These are phyloP conservation scores for Opisthograptis luteolata DNA, from an alignment of 2,888 invertebrate species.

Conservation along the genomic window DNA sequence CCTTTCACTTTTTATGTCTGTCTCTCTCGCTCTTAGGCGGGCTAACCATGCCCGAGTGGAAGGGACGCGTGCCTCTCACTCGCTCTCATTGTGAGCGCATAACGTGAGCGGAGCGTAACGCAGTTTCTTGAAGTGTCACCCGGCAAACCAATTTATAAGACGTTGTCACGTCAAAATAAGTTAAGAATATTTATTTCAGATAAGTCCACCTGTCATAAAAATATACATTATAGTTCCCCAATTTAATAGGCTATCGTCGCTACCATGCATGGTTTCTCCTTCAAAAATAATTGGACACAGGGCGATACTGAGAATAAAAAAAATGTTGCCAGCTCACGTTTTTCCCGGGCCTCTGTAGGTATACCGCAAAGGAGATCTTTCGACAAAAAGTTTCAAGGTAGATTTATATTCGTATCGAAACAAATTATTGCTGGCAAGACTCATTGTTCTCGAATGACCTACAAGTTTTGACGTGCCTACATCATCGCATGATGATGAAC, in stretches of 20 bases:
- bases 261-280: constrained; percentile 14
- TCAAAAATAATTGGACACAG: constrained; percentile 16
- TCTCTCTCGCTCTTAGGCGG: no score
- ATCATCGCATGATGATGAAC: constrained; percentile 60
- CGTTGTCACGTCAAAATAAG: no score
- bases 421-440: constrained; percentile 52
- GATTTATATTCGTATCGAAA: constrained; percentile 46
- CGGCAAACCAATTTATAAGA: no score
- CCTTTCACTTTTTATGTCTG: no score
- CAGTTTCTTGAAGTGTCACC: no score
- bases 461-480: constrained; percentile 64
- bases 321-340: constrained; percentile 22
- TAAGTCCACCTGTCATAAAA: background rate
- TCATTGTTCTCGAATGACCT: constrained; percentile 73
- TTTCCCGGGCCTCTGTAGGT: constrained; percentile 19
- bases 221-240: background rate
- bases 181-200: background rate
- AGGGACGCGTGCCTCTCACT: no score
- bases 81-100: no score
- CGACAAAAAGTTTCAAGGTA: constrained; percentile 19
- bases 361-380: constrained; percentile 24
- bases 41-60: no score
- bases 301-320: constrained; percentile 15
- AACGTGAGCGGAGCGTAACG: no score
- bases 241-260: background rate